phyloP scores from a whole-genome alignment of 2,113 vertebrate genomes.

The Theristicus caerulescens region DNA sequence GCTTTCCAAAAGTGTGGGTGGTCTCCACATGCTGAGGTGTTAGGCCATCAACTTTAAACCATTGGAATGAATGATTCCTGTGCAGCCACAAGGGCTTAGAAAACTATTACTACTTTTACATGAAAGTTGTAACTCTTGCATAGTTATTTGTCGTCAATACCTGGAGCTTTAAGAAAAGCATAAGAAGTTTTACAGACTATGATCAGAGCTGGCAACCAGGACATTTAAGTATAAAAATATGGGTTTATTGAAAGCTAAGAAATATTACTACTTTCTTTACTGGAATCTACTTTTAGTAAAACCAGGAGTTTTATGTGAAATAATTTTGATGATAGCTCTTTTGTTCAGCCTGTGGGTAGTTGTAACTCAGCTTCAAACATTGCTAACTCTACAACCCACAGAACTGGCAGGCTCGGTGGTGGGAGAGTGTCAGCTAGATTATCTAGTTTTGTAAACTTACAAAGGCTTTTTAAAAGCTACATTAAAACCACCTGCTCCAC shows the following conservation, averaged over 20 bases:
- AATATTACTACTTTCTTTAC: neutral
- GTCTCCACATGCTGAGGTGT: neutral
- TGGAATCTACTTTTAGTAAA: neutral
- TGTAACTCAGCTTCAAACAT: neutral
- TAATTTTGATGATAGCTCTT: neutral
- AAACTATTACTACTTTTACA: neutral
- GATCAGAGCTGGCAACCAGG: neutral
- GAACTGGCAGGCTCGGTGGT: neutral
- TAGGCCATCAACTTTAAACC: neutral
- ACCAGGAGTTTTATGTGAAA: neutral
- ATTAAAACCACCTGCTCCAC: neutral
- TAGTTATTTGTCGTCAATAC: neutral
- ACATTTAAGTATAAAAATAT: neutral
- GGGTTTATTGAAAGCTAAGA: neutral
- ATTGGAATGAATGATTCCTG: neutral
- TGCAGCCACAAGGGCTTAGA: neutral
- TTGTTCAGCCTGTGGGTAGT: neutral
- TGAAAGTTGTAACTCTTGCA: neutral
- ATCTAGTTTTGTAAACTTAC: neutral
- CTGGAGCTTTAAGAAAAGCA: neutral
- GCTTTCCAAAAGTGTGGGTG: neutral
- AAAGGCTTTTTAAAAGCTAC: neutral
- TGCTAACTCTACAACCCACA: neutral
- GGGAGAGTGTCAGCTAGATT: neutral
- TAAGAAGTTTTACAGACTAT: neutral